Conservation (phyloP, 2,888 invertebrate species). For the Thereva nobilitata region DNA sequence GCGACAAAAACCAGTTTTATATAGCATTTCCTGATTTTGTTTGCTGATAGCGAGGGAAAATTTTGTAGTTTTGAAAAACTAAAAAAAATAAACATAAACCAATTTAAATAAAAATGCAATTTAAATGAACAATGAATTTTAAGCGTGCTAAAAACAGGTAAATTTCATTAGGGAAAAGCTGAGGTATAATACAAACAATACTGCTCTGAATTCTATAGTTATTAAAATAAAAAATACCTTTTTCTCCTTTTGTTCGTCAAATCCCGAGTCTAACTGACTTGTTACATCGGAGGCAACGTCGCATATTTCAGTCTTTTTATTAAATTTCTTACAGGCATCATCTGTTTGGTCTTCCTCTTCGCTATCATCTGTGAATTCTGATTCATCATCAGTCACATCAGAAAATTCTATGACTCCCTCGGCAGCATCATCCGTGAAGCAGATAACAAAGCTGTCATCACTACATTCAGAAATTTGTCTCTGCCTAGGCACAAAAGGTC, state of each 20-base stretch:
- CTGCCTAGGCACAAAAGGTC: slow-evolving; percentile 24
- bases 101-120: too few species aligned
- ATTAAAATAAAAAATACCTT: slow-evolving; percentile 42
- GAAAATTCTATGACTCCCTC: slow-evolving; percentile 38
- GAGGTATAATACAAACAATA: too few species aligned
- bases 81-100: too few species aligned
- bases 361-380: slow-evolving; percentile 20
- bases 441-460: slow-evolving; percentile 47
- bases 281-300: slow-evolving; percentile 1
- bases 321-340: slow-evolving; percentile 36
- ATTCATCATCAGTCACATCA: slow-evolving; percentile 23
- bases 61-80: too few species aligned
- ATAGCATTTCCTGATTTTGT: too few species aligned
- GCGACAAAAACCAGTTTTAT: too few species aligned
- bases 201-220: too few species aligned
- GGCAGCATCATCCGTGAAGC: slow-evolving; percentile 44
- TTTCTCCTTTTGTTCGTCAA: slow-evolving; percentile 43
- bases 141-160: too few species aligned
- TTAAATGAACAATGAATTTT: too few species aligned
- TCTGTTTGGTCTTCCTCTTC: slow-evolving; percentile 36
- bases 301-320: slow-evolving; percentile 35
- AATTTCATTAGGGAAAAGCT: too few species aligned
- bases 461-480: slow-evolving; percentile 48
- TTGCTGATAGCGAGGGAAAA: too few species aligned
- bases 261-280: slow-evolving; percentile 45